Percentiles rank a stretch among this genome's conserved stretches.
Evolutionary conservation across 1,140 invertebrate species (phyloP).

Genomic region (Pomacea maculata): DNA sequence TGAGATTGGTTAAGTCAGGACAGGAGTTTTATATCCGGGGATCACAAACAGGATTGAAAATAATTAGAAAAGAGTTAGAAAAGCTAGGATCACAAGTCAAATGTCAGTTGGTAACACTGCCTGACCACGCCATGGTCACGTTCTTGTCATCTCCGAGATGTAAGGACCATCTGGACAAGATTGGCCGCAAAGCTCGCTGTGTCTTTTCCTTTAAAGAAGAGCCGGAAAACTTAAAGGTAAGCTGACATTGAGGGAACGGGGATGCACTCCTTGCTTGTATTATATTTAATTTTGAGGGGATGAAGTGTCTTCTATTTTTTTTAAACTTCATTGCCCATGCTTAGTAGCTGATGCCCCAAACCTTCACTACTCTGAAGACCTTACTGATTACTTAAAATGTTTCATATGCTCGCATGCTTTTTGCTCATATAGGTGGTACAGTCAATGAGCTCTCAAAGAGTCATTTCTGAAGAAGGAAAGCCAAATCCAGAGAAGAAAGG

Average conservation of each 20-base stretch:
- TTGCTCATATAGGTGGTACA: no score
- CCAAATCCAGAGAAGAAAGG: no score
- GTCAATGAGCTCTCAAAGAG: no score
- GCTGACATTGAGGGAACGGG: background rate
- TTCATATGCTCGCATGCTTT: no score
- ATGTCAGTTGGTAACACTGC: background rate
- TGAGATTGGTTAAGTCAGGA: background rate
- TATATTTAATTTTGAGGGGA: no score
- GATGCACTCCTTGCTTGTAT: no score
- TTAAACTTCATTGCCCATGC: conserved; percentile 30
- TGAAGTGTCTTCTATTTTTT: no score
- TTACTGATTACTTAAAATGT: no score
- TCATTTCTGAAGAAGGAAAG: no score
- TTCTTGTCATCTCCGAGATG: background rate
- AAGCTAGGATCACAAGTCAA: background rate
- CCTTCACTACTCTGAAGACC: no score
- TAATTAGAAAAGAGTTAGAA: background rate
- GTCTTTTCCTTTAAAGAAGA: conserved; percentile 4
- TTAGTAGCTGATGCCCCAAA: background rate
- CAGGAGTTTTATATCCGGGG: background rate
- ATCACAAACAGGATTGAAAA: conserved; percentile 6
- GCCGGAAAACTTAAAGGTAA: background rate
- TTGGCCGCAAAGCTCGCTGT: background rate
- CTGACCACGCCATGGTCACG: conserved; percentile 8
- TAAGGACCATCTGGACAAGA: conserved; percentile 1